A percentile compares a stretch with the other conserved stretches of the same genome.
These are phyloP conservation scores for Hydraecia micacea DNA, from an alignment of 2,888 invertebrate species.

Conservation along the genomic window DNA sequence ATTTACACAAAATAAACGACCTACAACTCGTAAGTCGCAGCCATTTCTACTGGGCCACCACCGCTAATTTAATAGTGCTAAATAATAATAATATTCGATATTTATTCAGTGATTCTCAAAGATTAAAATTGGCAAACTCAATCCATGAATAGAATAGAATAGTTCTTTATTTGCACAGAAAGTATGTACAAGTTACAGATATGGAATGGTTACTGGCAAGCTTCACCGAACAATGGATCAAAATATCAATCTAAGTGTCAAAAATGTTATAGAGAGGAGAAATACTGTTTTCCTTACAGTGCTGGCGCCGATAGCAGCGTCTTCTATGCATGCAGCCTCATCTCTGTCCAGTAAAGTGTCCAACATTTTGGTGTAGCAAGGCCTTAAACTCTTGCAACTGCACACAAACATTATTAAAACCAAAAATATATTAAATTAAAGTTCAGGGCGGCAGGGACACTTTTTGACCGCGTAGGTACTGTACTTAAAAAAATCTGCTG, in stretches of 20 bases:
- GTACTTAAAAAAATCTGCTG: no score
- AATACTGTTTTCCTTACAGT: slow-evolving; percentile 73
- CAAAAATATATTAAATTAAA: not conserved
- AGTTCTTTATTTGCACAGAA: no score
- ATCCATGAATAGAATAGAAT: no score
- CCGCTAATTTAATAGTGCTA: no score
- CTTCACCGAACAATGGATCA: no score
- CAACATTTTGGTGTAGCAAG: slow-evolving; percentile 80
- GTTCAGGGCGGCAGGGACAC: not conserved
- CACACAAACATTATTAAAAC: slow-evolving; percentile 13
- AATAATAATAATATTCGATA: not conserved
- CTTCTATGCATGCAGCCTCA: slow-evolving; percentile 80
- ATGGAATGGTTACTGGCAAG: no score
- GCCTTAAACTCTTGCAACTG: slow-evolving; percentile 78
- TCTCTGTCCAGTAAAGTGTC: slow-evolving; percentile 71
- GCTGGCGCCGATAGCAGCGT: slow-evolving; percentile 79
- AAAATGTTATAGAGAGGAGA: not conserved
- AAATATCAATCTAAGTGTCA: not conserved
- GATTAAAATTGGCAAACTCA: not conserved
- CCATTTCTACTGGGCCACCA: no score
- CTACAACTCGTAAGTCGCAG: no score
- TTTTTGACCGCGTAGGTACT: no score
- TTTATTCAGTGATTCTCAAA: not conserved
- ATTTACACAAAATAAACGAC: no score
- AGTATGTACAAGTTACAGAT: no score